A percentile compares a stretch with the other conserved stretches of the same genome.
Evolutionary conservation across 2,797 vertebrate genomes (phyloP).

Genomic region (Sebastes taczanowskii): DNA sequence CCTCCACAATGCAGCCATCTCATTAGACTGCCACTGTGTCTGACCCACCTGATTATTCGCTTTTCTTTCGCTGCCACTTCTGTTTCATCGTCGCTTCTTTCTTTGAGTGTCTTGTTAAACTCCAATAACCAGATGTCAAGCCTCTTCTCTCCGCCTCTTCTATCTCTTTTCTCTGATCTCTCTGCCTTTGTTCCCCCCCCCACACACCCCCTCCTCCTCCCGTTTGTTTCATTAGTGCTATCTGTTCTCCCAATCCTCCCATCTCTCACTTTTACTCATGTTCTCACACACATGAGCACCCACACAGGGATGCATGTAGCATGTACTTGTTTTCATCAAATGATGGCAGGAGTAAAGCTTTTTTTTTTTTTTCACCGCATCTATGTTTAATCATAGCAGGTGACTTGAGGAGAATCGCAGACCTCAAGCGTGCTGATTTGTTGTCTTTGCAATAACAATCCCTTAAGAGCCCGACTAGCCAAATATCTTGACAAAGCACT

Average conservation of each 20-base stretch:
- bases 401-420: constrained; percentile 29
- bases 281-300: background rate
- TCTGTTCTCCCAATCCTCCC: constrained; percentile 18
- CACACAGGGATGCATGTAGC: background rate
- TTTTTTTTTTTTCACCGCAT: background rate
- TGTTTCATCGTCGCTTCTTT: constrained; percentile 39
- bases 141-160: constrained; percentile 36
- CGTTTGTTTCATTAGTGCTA: constrained; percentile 61
- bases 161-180: constrained; percentile 50
- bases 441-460: constrained; percentile 48
- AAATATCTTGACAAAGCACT: constrained; percentile 55
- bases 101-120: constrained; percentile 68
- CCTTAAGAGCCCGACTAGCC: constrained; percentile 41
- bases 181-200: constrained; percentile 44
- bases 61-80: constrained; percentile 49
- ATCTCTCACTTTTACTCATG: constrained; percentile 25
- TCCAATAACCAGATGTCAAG: constrained; percentile 62
- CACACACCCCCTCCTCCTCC: background rate
- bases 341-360: background rate
- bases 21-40: constrained; percentile 31
- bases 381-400: constrained; percentile 2
- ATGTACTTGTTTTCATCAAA: background rate
- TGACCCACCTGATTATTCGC: constrained; percentile 58
- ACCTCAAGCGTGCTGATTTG: constrained; percentile 44
- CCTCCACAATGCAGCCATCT: constrained; percentile 22